Evolutionary conservation across 2,113 vertebrate genomes (phyloP), one percentile per base, ranked within the genome.

Genomic region (Coregonus clupeaformis): DNA sequence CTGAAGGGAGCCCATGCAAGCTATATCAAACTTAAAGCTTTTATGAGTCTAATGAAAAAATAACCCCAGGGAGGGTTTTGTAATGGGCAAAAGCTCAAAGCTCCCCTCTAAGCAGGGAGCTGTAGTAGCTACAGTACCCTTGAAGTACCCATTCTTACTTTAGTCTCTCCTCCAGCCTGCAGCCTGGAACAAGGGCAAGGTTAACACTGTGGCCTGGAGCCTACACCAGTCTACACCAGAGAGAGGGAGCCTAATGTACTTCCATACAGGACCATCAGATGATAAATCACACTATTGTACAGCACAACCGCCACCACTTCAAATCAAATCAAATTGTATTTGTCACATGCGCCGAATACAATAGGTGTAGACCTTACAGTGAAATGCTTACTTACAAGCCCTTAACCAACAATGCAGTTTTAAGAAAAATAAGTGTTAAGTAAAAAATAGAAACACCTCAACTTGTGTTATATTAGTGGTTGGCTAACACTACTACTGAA

Each of bases 101-200:
- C 49, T 18, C 49, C 49, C 14, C 6, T 22, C 57, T 60, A 22
- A 60, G 57, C 57, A 16, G 18, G n/a, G n/a, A 22, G 57, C 57
- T 5, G 52, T 22, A 60, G 57, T 60, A 60, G n/a, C 16, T 24
- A 60, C 57, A 22, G 57, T 60, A 60, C 57, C 57, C 57, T 60
- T 60, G n/a, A 60, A n/a, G 57, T 1, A n/a, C 57, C n/a, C 57
- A 60, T 60, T 60, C 57, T 60, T 22, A 60, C 57, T 60, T 9
- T 60, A 22, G n/a, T 60, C 57, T 60, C n/a, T 22, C 57, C 57
- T 60, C 57, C n/a, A 60, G 57, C 57, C 57, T 7, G 57, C n/a
- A 60, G 57, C 57, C 57, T 22, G n/a, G 57, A 22, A 60, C 57
- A 60, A 60, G 57, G 57, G 57, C 57, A 60, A 60, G 57, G 57